phyloP scores from a whole-genome alignment of 2,113 vertebrate genomes.

The Nothoprocta pentlandii region DNA sequence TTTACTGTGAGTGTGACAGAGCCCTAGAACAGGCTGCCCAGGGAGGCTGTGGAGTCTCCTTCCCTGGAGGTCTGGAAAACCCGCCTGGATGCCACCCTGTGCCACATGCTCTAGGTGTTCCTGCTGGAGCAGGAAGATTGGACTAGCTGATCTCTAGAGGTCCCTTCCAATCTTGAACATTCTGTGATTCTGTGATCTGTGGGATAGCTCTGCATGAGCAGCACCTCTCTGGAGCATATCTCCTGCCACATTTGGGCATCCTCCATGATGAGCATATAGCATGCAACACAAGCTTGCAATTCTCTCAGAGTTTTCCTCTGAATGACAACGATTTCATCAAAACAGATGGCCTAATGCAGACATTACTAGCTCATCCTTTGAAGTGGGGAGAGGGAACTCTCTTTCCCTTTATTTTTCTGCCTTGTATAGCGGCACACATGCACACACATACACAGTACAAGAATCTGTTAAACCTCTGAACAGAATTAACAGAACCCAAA shows the following conservation, averaged over 20 bases:
- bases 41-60: no score
- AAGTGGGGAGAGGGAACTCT: not conserved
- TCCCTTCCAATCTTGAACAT: no score
- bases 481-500: not conserved
- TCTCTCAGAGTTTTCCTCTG: not conserved
- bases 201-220: not conserved
- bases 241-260: not conserved
- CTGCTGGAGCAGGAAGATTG: no score
- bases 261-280: not conserved
- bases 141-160: no score
- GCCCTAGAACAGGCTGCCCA: no score
- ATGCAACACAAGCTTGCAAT: not conserved
- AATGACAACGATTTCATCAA: not conserved
- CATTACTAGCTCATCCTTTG: not conserved
- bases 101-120: no score
- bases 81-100: no score
- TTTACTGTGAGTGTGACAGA: no score
- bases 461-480: not conserved
- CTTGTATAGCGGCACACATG: fast-evolving
- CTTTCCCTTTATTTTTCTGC: not conserved
- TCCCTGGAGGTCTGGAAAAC: no score
- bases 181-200: not conserved
- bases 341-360: not conserved
- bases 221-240: not conserved
- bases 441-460: not conserved